Evolutionary conservation across 1,140 invertebrate genomes (phyloP), one percentile per base, ranked within the genome.

Genomic region (Stegodyphus mimosarum): DNA sequence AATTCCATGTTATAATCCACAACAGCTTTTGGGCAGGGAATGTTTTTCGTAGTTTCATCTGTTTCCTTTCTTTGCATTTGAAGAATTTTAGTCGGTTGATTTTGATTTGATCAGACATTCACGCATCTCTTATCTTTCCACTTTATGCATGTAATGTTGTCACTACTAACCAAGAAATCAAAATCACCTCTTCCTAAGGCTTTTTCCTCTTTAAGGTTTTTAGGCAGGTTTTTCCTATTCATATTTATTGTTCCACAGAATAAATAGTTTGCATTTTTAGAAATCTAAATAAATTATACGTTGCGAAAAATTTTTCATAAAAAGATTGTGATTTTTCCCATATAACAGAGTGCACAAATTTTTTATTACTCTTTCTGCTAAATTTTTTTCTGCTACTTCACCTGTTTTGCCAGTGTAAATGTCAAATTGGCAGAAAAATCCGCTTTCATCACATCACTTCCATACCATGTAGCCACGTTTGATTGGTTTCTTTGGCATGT

Each of bases 1-100:
- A 48, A 73, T 50, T 49, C 70, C 70, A 33, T 72, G 48, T 72
- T 72, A 72, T 72, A 72, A n/a, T 72, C 70, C 6, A 33, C 10
- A 33, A 72, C n/a, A 49, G 91, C 90, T 51, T 91, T 87, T 69
- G 90, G 90, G 86, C 91, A 87, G 17, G 13, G 15, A 3, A 87
- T 48, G 9, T 13, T 11, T 52, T 13, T 50, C 50, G 9, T 79
- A 7, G 7, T 79, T 66, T 74, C 83, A 33, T 77, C 66, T 69
- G 78, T 87, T 17, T 86, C 13, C 52, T 78, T 85, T 33, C 64
- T 11, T 51, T 55, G 53, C n/a, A 87, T 64, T 13, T 33, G 6
- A 48, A 72, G 7, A 11, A 13, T 49, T 6, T 72, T n/a, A 7
- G 51, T 67, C 67, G 13, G 50, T 70, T 51, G 50, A 18, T 71